Percentiles rank a stretch among this genome's conserved stretches.
These are phyloP conservation scores for Eristalis tenax DNA, from an alignment of 2,888 invertebrate genomes.

Conservation along the genomic window DNA sequence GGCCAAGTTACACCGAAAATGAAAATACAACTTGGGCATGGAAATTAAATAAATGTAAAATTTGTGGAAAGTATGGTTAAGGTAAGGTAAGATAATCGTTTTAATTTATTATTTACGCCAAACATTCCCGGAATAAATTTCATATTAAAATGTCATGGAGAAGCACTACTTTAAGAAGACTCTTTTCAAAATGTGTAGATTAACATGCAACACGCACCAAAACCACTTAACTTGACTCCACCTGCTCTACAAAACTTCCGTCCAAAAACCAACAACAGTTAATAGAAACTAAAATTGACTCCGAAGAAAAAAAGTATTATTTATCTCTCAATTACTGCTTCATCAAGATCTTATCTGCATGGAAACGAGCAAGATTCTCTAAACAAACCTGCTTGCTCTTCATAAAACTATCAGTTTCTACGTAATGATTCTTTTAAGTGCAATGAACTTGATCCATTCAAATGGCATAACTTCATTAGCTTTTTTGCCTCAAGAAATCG, in stretches of 20 bases:
- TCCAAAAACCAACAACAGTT: neutral
- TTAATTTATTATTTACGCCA: too few species aligned
- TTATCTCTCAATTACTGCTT: conserved; percentile 25
- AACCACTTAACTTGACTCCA: neutral
- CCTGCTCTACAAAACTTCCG: neutral
- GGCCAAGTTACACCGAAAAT: too few species aligned
- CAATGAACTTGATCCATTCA: conserved; percentile 61
- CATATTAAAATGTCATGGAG: too few species aligned
- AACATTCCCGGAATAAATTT: too few species aligned
- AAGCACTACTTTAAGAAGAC: too few species aligned
- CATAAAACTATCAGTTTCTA: conserved; percentile 11
- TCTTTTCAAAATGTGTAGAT: too few species aligned
- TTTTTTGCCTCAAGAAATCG: conserved; percentile 1
- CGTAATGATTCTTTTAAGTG: conserved; percentile 52
- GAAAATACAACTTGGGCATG: too few species aligned
- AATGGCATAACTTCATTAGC: conserved; percentile 49
- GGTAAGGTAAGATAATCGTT: too few species aligned
- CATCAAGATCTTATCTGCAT: conserved; percentile 2
- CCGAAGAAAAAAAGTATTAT: conserved; percentile 9
- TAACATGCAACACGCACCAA: neutral
- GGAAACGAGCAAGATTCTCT: conserved; percentile 29
- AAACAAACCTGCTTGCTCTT: conserved; percentile 56
- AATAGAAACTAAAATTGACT: neutral
- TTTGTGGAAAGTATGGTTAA: too few species aligned
- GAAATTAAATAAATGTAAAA: too few species aligned